A percentile compares a stretch with the other conserved stretches of the same genome.
phyloP scores from a whole-genome alignment of 1,140 invertebrate genomes.

The Harlomillsia oculata region DNA sequence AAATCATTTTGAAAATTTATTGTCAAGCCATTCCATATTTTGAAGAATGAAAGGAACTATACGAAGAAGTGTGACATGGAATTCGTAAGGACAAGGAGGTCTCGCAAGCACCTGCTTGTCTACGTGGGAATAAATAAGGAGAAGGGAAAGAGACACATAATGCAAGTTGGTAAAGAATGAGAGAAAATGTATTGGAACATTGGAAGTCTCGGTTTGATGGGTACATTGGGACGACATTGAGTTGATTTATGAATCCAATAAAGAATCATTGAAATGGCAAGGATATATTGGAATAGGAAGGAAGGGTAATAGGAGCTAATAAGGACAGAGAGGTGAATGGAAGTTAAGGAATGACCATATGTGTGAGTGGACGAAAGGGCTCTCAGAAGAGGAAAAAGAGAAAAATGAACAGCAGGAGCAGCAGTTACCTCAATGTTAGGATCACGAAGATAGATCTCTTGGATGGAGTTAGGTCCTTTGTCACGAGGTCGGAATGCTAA shows the following conservation, averaged over 20 bases:
- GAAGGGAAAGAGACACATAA: no score
- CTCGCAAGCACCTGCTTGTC: no score
- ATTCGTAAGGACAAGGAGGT: no score
- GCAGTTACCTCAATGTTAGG: slow-evolving; percentile 52
- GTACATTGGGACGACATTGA: slow-evolving; percentile 3
- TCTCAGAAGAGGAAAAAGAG: neutral
- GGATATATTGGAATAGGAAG: slow-evolving; percentile 2
- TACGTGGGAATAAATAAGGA: no score
- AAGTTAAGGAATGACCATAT: neutral
- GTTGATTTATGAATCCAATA: slow-evolving; percentile 18
- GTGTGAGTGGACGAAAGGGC: no score
- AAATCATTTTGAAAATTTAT: no score
- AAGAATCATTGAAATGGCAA: slow-evolving; percentile 17
- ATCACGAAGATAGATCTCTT: slow-evolving; percentile 59
- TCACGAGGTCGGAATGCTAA: slow-evolving; percentile 57
- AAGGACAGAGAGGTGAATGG: neutral
- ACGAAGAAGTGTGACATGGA: no score
- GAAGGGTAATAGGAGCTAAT: neutral
- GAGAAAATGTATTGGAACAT: neutral
- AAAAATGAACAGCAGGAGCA: neutral
- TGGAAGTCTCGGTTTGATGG: neutral
- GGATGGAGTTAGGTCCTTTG: slow-evolving; percentile 47
- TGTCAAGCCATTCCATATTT: no score
- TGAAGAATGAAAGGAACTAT: no score
- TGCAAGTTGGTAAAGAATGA: neutral